Evolutionary conservation across 2,113 vertebrate genomes (phyloP), one percentile per base, ranked within the genome.

Genomic region (Motacilla tschutschensis): DNA sequence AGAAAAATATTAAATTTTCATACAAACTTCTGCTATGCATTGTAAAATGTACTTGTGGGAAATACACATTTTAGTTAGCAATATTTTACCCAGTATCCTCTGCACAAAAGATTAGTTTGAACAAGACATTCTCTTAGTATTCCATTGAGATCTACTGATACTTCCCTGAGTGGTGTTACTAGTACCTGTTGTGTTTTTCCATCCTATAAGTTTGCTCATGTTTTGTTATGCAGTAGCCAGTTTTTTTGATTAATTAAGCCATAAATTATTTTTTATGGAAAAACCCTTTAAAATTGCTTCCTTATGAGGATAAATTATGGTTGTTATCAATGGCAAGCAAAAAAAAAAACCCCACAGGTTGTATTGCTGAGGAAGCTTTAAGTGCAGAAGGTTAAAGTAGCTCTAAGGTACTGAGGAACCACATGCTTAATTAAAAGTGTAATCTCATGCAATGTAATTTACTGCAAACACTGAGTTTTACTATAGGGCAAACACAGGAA

Each of bases 1-100:
- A 87, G 29, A 70, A 9, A 83, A 91, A 51, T 29, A 82, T 21
- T 58, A 70, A 79, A 76, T 77, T 65, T 79, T 75, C 7, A 66
- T 89, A n/a, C 14, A 38, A 67, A 41, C 9, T 77, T 73, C 43
- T 73, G 5, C 10, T 71, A 15, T 79, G 6, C 14, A 47, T 54
- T 77, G 36, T 4, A 54, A 51, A 90, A 70, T 7, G 6, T 25
- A 59, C 17, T 21, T 51, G 26, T 65, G 19, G 10, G 38, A 77
- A 12, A 60, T 8, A 48, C 0, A 26, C 9, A 50, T 55, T 62
- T 55, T n/a, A 28, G 47, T 54, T 53, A 63, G 36, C 43, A 73
- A 3, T 72, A 46, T 79, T 72, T 84, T 77, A 70, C n/a, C 28
- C 31, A 31, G 21, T n/a, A 44, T 46, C 29, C 29, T 65, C 8